These are phyloP conservation scores for Ptiloglossa arizonensis DNA, from an alignment of 1,140 invertebrate genomes.

Conservation along the genomic window DNA sequence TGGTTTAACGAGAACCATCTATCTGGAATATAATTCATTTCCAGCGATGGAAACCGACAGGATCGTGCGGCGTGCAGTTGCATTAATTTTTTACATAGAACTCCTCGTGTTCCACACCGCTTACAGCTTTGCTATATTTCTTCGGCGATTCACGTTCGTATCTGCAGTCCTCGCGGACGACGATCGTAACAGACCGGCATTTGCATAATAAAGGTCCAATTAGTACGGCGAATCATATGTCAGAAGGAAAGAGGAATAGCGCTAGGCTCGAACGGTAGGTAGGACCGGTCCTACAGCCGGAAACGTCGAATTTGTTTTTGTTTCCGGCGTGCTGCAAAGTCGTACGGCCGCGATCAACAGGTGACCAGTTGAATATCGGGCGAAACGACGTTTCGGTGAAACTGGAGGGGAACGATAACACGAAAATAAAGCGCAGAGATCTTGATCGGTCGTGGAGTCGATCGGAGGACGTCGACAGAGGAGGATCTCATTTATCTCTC, in stretches of 20 bases:
- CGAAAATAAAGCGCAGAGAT: background rate
- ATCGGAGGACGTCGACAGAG: background rate
- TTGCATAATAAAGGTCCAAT: conserved; percentile 48
- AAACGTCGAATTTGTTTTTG: conserved; percentile 60
- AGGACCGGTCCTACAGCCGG: conserved; percentile 42
- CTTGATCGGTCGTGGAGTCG: background rate
- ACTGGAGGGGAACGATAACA: conserved; percentile 10
- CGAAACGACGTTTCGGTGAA: conserved; percentile 45
- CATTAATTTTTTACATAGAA: background rate
- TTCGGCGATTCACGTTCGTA: background rate
- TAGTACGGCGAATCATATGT: conserved; percentile 30
- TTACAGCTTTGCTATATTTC: background rate
- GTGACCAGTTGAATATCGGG: conserved; percentile 65
- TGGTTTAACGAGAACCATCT: too few species aligned
- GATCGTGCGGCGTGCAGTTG: too few species aligned
- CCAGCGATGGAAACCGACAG: too few species aligned
- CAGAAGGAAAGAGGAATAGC: conserved; percentile 26
- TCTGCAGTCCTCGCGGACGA: background rate
- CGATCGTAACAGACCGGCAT: background rate
- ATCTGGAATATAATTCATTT: too few species aligned
- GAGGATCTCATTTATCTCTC: background rate
- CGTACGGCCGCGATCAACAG: conserved; percentile 59
- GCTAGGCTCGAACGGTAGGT: background rate
- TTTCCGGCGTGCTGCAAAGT: conserved; percentile 50
- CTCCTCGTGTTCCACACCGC: background rate